Evolutionary conservation across 2,113 vertebrate species (phyloP), one percentile per base, ranked within the genome.

Genomic region (Jacana jacana): DNA sequence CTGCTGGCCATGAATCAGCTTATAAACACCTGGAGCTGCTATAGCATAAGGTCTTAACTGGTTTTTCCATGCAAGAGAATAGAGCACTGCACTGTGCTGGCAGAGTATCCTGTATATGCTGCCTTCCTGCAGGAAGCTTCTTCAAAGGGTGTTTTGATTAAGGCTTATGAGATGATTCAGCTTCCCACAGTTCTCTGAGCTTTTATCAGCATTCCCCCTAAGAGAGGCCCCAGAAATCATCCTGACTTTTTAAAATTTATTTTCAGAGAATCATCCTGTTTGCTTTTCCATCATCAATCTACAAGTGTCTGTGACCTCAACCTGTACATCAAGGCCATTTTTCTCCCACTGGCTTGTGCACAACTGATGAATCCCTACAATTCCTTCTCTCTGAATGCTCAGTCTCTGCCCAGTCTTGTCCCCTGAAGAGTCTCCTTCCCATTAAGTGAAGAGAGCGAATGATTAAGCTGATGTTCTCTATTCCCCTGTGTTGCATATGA

Each of bases 81-180:
- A 54, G 68, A 86, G 79, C 58, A 17, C 27, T 68, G 3, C 27
- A 14, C 22, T 82, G 37, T 83, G 64, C 77, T 95, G 79, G 86
- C 88, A 83, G 78, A 35, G 64, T 19, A 52, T 93, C 85, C 88
- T 75, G 57, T 37, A 27, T 10, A 5, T 51, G 64, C 64, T 88
- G 89, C 46, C 63, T 77, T 92, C 88, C 82, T 93, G 48, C 90
- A 81, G 80, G 95, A 96, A 90, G 55, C 69, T 86, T 88, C 88
- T 90, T 95, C 80, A 92, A 60, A 90, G 79, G 58, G 37, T 94
- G 48, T 93, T 96, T 90, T 93, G 76, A 70, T 95, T 83, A 90
- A 73, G 71, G 88, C 76, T 66, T 83, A 30, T 60, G 75, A 77
- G 79, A 86, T 96, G 85, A 96, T 90, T 95, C 94, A 96, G 76